phyloP scores from a whole-genome alignment of 2,888 invertebrate genomes.

The Microctonus aethiopoides region DNA sequence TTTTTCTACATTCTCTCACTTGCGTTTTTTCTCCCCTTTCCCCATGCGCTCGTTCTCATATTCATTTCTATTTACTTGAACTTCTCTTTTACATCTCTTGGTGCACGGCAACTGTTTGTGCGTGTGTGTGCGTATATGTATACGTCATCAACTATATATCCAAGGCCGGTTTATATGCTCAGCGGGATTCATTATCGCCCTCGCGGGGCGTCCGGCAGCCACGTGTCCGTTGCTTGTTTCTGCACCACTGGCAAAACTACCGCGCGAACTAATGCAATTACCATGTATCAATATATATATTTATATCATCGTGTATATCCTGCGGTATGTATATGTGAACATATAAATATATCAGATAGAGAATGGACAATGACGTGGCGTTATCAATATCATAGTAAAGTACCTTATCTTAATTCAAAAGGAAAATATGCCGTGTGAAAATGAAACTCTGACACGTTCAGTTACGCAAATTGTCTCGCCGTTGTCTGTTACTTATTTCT shows the following conservation, averaged over 20 bases:
- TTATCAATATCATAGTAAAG: slow-evolving; percentile 9
- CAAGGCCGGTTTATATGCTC: slow-evolving; percentile 21
- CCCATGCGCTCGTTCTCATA: not conserved
- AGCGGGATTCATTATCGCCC: slow-evolving; percentile 37
- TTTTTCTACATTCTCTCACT: not conserved
- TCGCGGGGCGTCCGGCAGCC: slow-evolving; percentile 27
- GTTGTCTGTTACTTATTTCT: not conserved
- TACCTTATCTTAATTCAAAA: not conserved
- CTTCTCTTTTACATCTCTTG: not conserved
- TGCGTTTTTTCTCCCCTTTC: not conserved
- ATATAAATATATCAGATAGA: slow-evolving; percentile 27
- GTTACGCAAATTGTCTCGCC: not conserved
- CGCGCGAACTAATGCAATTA: slow-evolving; percentile 44
- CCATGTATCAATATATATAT: slow-evolving; percentile 41
- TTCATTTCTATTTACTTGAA: not conserved
- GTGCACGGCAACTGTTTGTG: not conserved
- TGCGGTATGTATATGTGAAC: slow-evolving; percentile 7
- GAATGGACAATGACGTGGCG: not conserved
- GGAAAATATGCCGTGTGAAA: slow-evolving; percentile 14
- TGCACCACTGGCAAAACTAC: slow-evolving; percentile 31
- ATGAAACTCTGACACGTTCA: slow-evolving; percentile 14
- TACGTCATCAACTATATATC: slow-evolving; percentile 15
- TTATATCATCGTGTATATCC: too few species aligned
- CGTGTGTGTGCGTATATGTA: not conserved
- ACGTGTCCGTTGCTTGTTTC: slow-evolving; percentile 29